Base-by-base conservation (phyloP, 2,888 invertebrate species). In the Thera britannica region DNA sequence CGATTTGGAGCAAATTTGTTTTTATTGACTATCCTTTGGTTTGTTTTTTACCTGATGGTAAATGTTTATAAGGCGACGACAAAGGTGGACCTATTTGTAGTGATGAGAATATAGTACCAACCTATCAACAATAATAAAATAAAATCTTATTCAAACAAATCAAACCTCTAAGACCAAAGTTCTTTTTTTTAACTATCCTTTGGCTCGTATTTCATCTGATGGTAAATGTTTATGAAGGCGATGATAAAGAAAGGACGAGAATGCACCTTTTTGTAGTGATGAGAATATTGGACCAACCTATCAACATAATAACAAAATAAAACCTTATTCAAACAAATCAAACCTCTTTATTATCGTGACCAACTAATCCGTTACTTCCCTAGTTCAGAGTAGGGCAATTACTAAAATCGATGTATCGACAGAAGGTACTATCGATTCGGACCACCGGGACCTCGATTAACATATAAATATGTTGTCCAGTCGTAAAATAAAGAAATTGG, bases 401-500 rank as follows among this genome's bases (percentile, higher is more conserved):
- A 85, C 78, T 81, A 82, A 83, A 84, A 86, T 86, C 84, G 84
- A 80, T 78, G 79, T 73, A 66, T 67, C 63, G 46, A 70, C 60
- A 58, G 65, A 72, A 76, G 77, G 78, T 76, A 77, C 72, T 79
- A 81, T 84, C 81, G 80, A 81, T 74, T 73, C 79, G 79, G 83
- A 93, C 93, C 93, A 92, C 93, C 92, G 84, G 44, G 82, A 87
- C 84, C 78, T 78, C 84, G 85, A 93, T 93, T 93, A 87, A 89
- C 93, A 93, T 93, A 90, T 90, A 90, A 92, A 92, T 92, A 89
- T 88, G 90, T 89, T 92, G 89, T 88, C 84, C 85, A 84, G 84
- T 88, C 86, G 89, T 92, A 89, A 92, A 92, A 92, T 92, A 90
- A 92, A 93, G 92, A 92, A 92, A 92, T 92, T 88, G 89, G 86